These are phyloP conservation scores for Drosophila recens DNA, from an alignment of 2,888 invertebrate genomes.

Conservation along the genomic window DNA sequence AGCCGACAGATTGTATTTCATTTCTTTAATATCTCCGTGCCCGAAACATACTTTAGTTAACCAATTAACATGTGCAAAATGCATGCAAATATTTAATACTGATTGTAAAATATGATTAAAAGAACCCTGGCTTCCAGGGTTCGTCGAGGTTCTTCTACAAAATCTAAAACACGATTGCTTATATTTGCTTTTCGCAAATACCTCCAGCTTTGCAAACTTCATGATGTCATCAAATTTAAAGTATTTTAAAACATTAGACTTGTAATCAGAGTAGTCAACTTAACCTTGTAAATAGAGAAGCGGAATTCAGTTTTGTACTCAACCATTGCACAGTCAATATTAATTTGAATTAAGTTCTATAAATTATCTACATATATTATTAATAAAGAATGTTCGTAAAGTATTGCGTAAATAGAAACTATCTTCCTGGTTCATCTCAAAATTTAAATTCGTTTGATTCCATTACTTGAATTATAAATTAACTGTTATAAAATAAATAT, in stretches of 20 bases:
- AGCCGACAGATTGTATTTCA: neutral
- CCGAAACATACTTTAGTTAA: constrained; percentile 4
- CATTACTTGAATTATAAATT: neutral
- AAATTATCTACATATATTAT: neutral
- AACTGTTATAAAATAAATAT: neutral
- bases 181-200: constrained; percentile 11
- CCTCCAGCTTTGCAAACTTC: neutral
- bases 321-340: neutral
- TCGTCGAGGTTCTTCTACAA: constrained; percentile 13
- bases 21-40: neutral
- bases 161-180: constrained; percentile 9
- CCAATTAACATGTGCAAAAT: constrained; percentile 48
- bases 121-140: neutral
- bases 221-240: constrained; percentile 17
- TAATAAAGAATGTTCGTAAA: too few species aligned
- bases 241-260: neutral
- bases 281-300: constrained; percentile 1
- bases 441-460: neutral
- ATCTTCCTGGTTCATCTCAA: neutral
- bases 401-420: neutral
- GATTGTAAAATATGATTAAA: constrained; percentile 23
- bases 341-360: neutral
- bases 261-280: neutral
- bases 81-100: constrained; percentile 14
- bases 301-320: neutral